A percentile compares a stretch with the other conserved stretches of the same genome.
Evolutionary conservation across 2,113 vertebrate species (phyloP).

Genomic region (Nannospalax galili): DNA sequence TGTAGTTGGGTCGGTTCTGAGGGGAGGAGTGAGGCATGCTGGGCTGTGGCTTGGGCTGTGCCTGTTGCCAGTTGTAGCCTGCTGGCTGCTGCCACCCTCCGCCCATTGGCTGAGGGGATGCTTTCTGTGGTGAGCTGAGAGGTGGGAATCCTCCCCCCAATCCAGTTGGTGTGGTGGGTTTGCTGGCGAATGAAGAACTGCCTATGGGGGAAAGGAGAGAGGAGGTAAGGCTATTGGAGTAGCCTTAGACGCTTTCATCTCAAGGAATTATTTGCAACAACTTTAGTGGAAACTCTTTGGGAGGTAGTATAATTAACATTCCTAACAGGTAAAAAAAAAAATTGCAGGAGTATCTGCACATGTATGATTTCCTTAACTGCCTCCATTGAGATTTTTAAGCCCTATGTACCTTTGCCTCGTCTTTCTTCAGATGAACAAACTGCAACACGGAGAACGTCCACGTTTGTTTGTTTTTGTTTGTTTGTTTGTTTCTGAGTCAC

Average conservation of each 20-base stretch:
- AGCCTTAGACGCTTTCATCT: background rate
- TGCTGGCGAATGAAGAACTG: constrained; percentile 95
- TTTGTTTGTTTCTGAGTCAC: background rate
- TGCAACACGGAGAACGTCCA: background rate
- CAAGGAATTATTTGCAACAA: background rate
- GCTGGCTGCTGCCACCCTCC: constrained; percentile 89
- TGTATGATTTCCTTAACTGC: background rate
- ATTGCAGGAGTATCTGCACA: background rate
- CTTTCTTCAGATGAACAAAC: constrained; percentile 46
- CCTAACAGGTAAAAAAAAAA: constrained; percentile 17
- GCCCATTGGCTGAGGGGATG: constrained; percentile 92
- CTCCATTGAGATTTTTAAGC: background rate
- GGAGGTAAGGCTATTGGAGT: background rate
- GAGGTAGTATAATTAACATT: background rate
- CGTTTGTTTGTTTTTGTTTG: too few species aligned
- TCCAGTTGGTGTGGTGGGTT: constrained; percentile 96
- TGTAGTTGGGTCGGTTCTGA: constrained; percentile 97
- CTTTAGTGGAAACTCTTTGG: background rate
- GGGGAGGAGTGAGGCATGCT: constrained; percentile 92
- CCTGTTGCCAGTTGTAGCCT: constrained; percentile 88
- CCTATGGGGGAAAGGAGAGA: constrained; percentile 75
- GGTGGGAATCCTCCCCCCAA: constrained; percentile 92
- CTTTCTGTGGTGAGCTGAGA: constrained; percentile 93
- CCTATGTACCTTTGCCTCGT: background rate
- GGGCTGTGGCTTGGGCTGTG: constrained; percentile 85